Percentiles rank a stretch among this genome's conserved stretches.
Evolutionary conservation across 1,140 invertebrate species (phyloP).

Genomic region (Drosophila oshimai): DNA sequence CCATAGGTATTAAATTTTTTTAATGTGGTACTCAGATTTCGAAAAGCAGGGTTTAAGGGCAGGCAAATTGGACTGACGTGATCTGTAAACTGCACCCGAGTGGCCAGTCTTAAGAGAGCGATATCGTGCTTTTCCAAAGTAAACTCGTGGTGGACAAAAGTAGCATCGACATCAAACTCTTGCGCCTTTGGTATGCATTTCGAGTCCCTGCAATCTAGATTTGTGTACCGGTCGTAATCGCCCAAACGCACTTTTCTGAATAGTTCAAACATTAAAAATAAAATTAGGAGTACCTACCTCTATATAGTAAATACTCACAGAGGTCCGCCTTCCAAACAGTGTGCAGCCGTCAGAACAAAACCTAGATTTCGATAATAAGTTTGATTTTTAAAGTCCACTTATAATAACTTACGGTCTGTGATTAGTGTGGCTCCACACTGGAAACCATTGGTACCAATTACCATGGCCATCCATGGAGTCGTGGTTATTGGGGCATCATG

Average conservation of each 20-base stretch:
- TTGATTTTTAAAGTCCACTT: neutral
- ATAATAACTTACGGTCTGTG: neutral
- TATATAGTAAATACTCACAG: conserved; percentile 9
- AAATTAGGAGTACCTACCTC: too few species aligned
- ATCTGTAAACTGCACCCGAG: neutral
- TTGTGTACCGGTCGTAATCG: neutral
- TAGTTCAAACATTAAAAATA: accelerated
- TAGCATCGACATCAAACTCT: neutral
- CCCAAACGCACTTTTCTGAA: neutral
- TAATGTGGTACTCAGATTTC: neutral
- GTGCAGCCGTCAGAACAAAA: neutral
- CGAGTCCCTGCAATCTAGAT: too few species aligned
- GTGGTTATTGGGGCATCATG: neutral
- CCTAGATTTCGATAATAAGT: neutral
- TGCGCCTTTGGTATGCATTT: neutral
- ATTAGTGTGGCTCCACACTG: neutral
- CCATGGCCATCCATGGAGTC: conserved; percentile 3
- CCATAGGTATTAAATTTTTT: neutral
- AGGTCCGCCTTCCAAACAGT: neutral
- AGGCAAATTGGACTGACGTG: conserved; percentile 5
- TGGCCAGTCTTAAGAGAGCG: neutral
- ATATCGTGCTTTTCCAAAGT: neutral
- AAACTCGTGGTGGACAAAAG: neutral
- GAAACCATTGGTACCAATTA: neutral
- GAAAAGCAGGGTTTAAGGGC: neutral